Evolutionary conservation across 2,113 vertebrate genomes (phyloP).

Genomic region (Mobula hypostoma): DNA sequence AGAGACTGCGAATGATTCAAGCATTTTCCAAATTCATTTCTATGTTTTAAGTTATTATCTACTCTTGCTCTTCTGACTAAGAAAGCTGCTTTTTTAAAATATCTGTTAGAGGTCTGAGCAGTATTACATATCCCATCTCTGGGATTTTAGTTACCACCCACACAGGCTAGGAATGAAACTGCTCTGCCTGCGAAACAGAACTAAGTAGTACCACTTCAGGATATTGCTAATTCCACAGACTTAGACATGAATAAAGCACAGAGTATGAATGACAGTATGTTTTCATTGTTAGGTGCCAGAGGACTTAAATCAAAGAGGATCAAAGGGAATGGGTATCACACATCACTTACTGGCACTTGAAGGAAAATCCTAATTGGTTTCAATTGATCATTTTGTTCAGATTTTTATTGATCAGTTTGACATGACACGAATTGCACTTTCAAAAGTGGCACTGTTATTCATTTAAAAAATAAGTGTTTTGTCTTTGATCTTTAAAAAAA

Average conservation of each 20-base stretch:
- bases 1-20: background rate
- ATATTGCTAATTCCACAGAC: background rate
- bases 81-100: background rate
- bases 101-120: background rate
- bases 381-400: constrained; percentile 23
- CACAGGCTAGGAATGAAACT: background rate
- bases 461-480: background rate
- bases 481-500: background rate
- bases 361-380: background rate
- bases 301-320: background rate
- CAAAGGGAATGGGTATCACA: background rate
- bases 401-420: constrained; percentile 19
- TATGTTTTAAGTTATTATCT: background rate
- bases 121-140: background rate
- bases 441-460: background rate
- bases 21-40: background rate
- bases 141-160: background rate
- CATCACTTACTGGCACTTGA: background rate
- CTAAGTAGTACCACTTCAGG: background rate
- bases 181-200: background rate
- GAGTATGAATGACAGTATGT: background rate
- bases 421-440: background rate
- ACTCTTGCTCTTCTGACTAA: background rate
- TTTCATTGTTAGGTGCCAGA: background rate
- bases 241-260: background rate